Conservation (phyloP, 2,797 vertebrate genomes). For the Catostomus latipinnis region DNA sequence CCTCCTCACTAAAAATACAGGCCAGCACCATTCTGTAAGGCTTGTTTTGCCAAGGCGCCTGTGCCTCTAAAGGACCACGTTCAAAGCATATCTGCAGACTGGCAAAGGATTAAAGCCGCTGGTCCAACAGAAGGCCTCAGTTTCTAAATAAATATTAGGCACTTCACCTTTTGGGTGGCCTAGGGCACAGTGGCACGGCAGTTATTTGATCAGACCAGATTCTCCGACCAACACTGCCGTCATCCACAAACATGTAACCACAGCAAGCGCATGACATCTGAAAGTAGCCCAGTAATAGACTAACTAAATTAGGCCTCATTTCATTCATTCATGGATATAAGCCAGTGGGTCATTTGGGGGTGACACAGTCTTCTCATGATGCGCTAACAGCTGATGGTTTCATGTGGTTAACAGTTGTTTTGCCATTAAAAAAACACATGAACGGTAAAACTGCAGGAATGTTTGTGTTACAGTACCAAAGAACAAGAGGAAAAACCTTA, state of each 20-base stretch:
- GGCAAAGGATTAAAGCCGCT: slow-evolving; percentile 75
- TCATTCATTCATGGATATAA: slow-evolving; percentile 38
- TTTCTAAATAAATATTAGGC: slow-evolving; percentile 78
- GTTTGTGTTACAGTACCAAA: background rate
- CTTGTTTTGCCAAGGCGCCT: slow-evolving; percentile 78
- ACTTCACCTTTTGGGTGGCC: slow-evolving; percentile 75
- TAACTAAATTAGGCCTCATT: slow-evolving; percentile 40
- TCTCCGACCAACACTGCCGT: slow-evolving; percentile 1
- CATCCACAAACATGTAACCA: slow-evolving; percentile 47
- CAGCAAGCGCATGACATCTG: slow-evolving; percentile 69
- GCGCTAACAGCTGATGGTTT: background rate
- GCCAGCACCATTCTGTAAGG: slow-evolving; percentile 56
- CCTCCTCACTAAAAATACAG: slow-evolving; percentile 77
- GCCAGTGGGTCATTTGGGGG: slow-evolving; percentile 32
- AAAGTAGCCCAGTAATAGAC: slow-evolving; percentile 50
- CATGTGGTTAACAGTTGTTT: background rate
- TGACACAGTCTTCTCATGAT: slow-evolving; percentile 33
- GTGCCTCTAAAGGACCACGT: slow-evolving; percentile 75
- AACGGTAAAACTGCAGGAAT: background rate
- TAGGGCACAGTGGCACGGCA: slow-evolving; percentile 64
- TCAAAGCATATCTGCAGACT: slow-evolving; percentile 75
- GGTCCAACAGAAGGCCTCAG: slow-evolving; percentile 70
- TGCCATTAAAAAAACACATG: background rate
- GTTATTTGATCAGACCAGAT: slow-evolving; percentile 64
- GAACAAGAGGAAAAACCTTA: background rate